Conservation (phyloP, 2,797 vertebrate species). For the Carcharodon carcharias region DNA sequence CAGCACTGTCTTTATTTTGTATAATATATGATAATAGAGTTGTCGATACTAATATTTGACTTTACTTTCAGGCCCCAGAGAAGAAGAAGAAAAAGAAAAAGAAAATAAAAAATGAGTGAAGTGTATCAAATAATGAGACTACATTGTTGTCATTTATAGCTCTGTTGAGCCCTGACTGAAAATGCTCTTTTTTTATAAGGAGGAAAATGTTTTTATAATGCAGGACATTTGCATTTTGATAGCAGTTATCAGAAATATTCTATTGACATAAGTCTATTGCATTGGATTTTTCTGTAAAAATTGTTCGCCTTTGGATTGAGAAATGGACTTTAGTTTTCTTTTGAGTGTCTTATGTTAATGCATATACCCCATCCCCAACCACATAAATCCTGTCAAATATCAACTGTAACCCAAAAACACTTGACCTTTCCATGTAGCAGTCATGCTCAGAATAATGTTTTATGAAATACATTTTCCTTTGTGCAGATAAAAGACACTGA, state of each 20-base stretch:
- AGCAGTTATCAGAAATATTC: neutral
- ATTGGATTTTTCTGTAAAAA: constrained; percentile 5
- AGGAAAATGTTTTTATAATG: neutral
- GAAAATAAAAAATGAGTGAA: constrained; percentile 50
- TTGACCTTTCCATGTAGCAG: neutral
- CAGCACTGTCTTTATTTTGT: neutral
- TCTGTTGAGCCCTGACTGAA: constrained; percentile 39
- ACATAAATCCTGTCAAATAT: neutral
- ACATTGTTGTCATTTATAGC: constrained; percentile 43
- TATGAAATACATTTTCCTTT: neutral
- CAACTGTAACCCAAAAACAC: neutral
- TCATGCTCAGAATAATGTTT: neutral
- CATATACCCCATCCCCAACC: neutral
- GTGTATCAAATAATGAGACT: constrained; percentile 36
- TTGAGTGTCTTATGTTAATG: neutral
- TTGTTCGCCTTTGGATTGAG: neutral
- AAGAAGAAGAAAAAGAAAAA: constrained; percentile 76
- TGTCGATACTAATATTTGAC: neutral
- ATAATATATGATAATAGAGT: neutral
- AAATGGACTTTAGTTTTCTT: neutral
- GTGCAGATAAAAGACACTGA: neutral
- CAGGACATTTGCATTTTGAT: neutral
- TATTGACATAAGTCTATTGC: neutral
- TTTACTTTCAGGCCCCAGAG: constrained; percentile 59
- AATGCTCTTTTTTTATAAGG: constrained; percentile 22